A percentile compares a stretch with the other conserved stretches of the same genome.
Conservation (phyloP, 1,140 invertebrate genomes). For the Asobara japonica region DNA sequence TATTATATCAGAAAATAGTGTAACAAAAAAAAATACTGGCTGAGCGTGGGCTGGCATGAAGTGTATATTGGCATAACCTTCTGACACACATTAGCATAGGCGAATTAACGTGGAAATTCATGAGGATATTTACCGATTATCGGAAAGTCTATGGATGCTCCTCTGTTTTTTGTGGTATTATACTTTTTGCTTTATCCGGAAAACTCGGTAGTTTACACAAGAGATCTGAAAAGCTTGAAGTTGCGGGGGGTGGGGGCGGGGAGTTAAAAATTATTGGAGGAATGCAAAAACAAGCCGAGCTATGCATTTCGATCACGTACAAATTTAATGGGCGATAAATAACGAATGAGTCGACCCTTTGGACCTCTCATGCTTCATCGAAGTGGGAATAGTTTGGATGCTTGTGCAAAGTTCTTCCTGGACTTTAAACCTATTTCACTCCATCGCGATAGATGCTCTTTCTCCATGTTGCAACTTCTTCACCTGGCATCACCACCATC, state of each 20-base stretch:
- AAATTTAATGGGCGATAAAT: constrained; percentile 53
- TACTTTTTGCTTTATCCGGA: background rate
- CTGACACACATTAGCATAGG: constrained; percentile 23
- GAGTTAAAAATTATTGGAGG: background rate
- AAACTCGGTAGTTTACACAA: background rate
- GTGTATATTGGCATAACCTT: constrained; percentile 28
- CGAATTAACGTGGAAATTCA: constrained; percentile 23
- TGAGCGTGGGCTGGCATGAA: constrained; percentile 23
- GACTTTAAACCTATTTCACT: constrained; percentile 16
- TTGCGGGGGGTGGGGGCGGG: background rate
- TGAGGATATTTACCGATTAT: constrained; percentile 1
- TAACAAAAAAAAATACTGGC: background rate
- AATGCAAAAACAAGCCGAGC: background rate
- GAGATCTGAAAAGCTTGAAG: too few species aligned
- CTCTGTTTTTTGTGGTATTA: background rate
- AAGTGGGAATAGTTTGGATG: constrained; percentile 27
- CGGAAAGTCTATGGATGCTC: background rate
- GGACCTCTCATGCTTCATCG: constrained; percentile 45
- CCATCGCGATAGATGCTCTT: background rate
- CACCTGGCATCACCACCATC: constrained; percentile 19
- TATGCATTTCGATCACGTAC: constrained; percentile 48
- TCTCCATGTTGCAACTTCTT: constrained; percentile 5
- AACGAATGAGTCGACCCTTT: constrained; percentile 46
- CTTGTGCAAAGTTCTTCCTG: background rate
- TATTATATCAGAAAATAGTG: constrained; percentile 13